Conservation (phyloP, 2,113 vertebrate genomes). For the Rhadina sibilatrix region DNA sequence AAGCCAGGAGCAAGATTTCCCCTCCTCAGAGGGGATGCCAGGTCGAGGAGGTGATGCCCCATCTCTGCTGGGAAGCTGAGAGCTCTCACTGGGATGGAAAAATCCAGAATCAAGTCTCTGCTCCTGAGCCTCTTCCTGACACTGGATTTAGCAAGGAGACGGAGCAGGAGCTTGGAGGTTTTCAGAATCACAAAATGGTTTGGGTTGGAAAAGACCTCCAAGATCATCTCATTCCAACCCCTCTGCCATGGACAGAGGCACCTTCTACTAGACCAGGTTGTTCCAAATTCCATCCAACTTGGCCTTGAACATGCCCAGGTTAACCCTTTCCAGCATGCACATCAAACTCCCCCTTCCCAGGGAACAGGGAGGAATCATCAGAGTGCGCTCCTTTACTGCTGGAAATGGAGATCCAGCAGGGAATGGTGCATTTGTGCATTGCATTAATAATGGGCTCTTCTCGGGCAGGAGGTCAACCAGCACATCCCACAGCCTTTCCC, state of each 20-base stretch:
- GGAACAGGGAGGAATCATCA: not conserved
- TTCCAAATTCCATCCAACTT: not conserved
- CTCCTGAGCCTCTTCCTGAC: not conserved
- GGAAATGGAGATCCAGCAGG: not conserved
- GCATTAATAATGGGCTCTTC: not conserved
- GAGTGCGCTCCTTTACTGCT: not conserved
- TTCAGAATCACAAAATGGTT: not conserved
- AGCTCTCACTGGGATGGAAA: not conserved
- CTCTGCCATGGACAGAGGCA: not conserved
- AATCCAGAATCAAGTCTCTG: slow-evolving; percentile 13
- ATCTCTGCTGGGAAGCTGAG: rapidly evolving
- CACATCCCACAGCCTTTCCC: not conserved
- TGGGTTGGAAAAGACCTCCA: not conserved
- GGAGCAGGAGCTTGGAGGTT: not conserved
- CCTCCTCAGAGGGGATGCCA: not conserved
- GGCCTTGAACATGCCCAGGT: not conserved
- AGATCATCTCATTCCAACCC: not conserved
- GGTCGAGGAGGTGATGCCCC: not conserved
- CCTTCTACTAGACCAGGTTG: not conserved
- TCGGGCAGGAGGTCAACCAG: not conserved
- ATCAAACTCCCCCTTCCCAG: not conserved
- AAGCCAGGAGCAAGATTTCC: not conserved
- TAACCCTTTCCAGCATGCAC: not conserved
- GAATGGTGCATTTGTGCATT: not conserved
- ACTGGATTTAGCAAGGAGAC: not conserved